phyloP scores from a whole-genome alignment of 2,888 invertebrate species.

The Drosophila formosana region DNA sequence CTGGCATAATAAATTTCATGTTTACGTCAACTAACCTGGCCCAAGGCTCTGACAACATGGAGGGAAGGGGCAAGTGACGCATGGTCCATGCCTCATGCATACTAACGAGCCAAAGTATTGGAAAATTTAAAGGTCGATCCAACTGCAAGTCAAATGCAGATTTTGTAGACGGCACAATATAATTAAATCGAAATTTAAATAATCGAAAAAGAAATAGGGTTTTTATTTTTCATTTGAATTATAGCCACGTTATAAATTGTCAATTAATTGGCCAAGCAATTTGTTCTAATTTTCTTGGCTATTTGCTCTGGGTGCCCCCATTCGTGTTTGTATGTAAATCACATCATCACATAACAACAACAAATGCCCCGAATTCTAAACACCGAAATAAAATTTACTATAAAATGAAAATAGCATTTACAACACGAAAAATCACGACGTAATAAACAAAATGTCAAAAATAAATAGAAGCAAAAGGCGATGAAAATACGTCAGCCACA shows the following conservation, averaged over 20 bases:
- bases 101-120: conserved; percentile 28
- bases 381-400: conserved; percentile 46
- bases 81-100: conserved; percentile 13
- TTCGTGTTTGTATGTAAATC: conserved; percentile 11
- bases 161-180: background rate
- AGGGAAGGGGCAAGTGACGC: background rate
- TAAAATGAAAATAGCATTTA: conserved; percentile 52
- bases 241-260: conserved; percentile 26
- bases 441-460: conserved; percentile 74
- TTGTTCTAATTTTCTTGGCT: conserved; percentile 20
- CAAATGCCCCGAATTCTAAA: conserved; percentile 60
- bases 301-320: conserved; percentile 19
- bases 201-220: background rate
- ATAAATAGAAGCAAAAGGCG: conserved; percentile 28
- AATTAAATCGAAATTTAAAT: conserved; percentile 7
- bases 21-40: conserved; percentile 47
- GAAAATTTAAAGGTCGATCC: conserved; percentile 13
- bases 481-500: conserved; percentile 19
- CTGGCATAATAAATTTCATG: conserved; percentile 29
- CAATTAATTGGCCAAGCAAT: conserved; percentile 39
- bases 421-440: conserved; percentile 59
- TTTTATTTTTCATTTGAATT: conserved; percentile 10
- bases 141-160: conserved; percentile 2
- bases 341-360: conserved; percentile 9
- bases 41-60: conserved; percentile 23